Percentiles rank a stretch among this genome's conserved stretches.
Conservation (phyloP, 92 coral and sea anemone species). For the Epizoanthus ramosus region DNA sequence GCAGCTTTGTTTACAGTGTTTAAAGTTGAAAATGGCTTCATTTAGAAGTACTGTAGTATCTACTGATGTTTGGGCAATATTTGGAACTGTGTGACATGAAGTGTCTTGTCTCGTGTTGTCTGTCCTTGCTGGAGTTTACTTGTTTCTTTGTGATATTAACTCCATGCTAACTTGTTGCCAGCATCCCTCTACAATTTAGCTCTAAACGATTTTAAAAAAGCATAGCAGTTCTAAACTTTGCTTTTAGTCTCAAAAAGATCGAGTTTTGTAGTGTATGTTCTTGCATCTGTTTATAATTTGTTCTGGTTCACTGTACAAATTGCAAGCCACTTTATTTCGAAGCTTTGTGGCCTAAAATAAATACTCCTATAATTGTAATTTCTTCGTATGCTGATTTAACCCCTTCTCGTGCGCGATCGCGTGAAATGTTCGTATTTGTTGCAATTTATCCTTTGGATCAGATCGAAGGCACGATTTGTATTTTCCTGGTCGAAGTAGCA, state of each 20-base stretch:
- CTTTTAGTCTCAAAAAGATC: conserved; percentile 6
- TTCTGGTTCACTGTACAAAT: background rate
- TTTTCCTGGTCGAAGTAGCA: background rate
- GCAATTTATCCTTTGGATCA: background rate
- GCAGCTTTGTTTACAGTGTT: conserved; percentile 28
- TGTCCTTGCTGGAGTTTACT: conserved; percentile 18
- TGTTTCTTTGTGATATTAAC: background rate
- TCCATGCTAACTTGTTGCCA: background rate
- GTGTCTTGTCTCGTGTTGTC: background rate
- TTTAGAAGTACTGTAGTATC: background rate
- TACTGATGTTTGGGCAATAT: background rate
- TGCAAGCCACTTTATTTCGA: background rate
- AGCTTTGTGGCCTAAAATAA: background rate
- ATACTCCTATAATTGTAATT: background rate
- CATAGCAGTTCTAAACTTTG: background rate
- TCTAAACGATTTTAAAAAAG: background rate
- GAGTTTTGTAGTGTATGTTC: background rate
- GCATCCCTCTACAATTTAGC: conserved; percentile 4
- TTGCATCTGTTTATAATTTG: background rate
- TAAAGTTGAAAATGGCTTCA: background rate
- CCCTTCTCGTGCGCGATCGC: background rate
- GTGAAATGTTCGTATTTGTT: background rate
- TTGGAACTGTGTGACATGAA: background rate
- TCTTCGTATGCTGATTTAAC: background rate
- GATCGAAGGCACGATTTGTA: background rate